These are phyloP conservation scores for Linyphia triangularis DNA, from an alignment of 2,888 invertebrate species.

Conservation along the genomic window DNA sequence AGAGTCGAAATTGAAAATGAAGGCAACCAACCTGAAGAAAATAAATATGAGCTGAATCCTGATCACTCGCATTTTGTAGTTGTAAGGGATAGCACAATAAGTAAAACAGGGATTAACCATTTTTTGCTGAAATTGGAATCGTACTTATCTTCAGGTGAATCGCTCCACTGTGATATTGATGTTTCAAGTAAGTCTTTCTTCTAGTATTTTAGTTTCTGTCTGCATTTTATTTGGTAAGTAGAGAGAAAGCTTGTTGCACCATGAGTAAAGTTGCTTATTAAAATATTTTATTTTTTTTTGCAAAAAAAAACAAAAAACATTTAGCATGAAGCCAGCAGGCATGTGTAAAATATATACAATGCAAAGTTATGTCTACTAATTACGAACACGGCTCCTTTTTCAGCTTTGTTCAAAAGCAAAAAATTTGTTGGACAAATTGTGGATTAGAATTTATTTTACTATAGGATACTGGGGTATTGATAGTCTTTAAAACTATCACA, in stretches of 20 bases:
- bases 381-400: no score
- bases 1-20: constrained; percentile 76
- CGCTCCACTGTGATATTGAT: constrained; percentile 64
- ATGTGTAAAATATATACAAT: no score
- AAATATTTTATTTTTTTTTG: background rate
- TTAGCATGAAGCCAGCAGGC: no score
- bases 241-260: no score
- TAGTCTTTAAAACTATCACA: no score
- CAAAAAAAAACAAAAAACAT: background rate
- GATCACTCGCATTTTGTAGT: constrained; percentile 79
- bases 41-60: constrained; percentile 78
- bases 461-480: no score
- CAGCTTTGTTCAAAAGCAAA: no score
- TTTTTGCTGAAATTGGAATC: constrained; percentile 74
- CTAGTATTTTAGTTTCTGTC: background rate
- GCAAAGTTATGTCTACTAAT: no score
- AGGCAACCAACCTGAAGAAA: constrained; percentile 72
- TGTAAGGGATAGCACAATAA: constrained; percentile 77
- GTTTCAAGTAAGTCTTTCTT: constrained; percentile 41
- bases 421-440: no score
- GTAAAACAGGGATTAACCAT: constrained; percentile 70
- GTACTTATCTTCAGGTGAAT: constrained; percentile 59
- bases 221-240: background rate
- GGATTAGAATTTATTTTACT: no score
- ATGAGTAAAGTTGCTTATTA: no score